Conservation (phyloP, 2,888 invertebrate genomes). For the Sphecodes monilicornis region DNA sequence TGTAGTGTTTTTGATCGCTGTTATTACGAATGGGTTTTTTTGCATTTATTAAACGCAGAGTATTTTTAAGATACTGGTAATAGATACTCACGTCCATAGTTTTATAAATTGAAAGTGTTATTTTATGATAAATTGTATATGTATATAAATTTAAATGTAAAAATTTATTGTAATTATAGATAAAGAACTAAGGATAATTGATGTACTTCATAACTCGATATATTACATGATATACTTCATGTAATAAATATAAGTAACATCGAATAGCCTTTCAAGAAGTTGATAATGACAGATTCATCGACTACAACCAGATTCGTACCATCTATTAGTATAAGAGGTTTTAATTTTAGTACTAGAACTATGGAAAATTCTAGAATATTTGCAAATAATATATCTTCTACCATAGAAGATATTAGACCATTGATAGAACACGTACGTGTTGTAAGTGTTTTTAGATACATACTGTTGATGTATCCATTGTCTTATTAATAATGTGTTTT, state of each 20-base stretch:
- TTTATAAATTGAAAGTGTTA: not conserved
- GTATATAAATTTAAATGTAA: not conserved
- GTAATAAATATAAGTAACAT: constrained; percentile 25
- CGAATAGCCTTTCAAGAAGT: constrained; percentile 26
- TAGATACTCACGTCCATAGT: not conserved
- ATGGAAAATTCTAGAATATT: constrained; percentile 71
- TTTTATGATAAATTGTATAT: not conserved
- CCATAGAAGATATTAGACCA: constrained; percentile 89
- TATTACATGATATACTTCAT: constrained; percentile 14
- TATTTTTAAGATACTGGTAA: not conserved
- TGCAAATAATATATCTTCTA: constrained; percentile 80
- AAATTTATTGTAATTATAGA: constrained; percentile 22
- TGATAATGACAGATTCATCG: constrained; percentile 40
- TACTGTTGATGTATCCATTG: not conserved
- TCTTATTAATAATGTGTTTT: not conserved
- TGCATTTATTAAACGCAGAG: not conserved
- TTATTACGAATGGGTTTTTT: not conserved
- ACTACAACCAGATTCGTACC: constrained; percentile 5
- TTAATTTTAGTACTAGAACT: constrained; percentile 57
- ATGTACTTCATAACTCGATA: not conserved
- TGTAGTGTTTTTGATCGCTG: not conserved
- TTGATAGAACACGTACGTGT: constrained; percentile 88
- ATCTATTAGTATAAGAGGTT: constrained; percentile 49
- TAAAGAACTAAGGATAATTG: constrained; percentile 45
- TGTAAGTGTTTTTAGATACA: constrained; percentile 78